Base-by-base conservation (phyloP, 2,888 invertebrate genomes). In the Euzophera pinguis region DNA sequence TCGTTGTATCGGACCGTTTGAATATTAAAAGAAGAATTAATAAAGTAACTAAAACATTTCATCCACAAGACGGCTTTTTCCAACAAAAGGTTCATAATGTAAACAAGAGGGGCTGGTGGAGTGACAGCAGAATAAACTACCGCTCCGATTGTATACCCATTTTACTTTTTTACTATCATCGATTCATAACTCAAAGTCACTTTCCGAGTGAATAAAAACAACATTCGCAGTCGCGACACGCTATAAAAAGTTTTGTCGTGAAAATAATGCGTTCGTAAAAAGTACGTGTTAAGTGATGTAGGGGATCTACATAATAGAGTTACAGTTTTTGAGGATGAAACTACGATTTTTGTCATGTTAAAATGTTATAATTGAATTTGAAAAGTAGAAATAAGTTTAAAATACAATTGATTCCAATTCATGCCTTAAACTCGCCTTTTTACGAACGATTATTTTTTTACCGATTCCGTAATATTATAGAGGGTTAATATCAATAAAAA, bases 131-230 rank as follows among this genome's bases (percentile, higher is more conserved):
- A 32, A 45, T 45, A 45, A 32, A 45, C 45, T 45, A 16, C 10
- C 13, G 10, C 16, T 32, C 10, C 32, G 45, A 45, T 43, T 45
- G 45, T 45, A 43, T 43, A 12, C 42, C 6, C 41, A 12, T 43
- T 27, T 27, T 27, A 16, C 45, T 45, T 45, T 43, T 43, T 45
- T 14, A 45, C 32, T 45, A 45, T 32, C 29, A 32, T 45, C 32
- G 29, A 45, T 32, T 45, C 45, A 38, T 49, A 50, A 50, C 38
- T 50, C 49, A 50, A 50, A 13, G 42, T 50, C 41, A 43, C 42
- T 42, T 37, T 42, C 35, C 50, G 32, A 41, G 12, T 34, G 50
- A 42, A 50, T 50, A 35, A 42, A 42, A 43, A 50, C 50, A 50
- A 42, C 42, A 35, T 42, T 50, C 34, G 32, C 16, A 35, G 12